Percentiles rank a stretch among this genome's conserved stretches.
phyloP scores from a whole-genome alignment of 2,113 vertebrate genomes.

The Podocnemis expansa region DNA sequence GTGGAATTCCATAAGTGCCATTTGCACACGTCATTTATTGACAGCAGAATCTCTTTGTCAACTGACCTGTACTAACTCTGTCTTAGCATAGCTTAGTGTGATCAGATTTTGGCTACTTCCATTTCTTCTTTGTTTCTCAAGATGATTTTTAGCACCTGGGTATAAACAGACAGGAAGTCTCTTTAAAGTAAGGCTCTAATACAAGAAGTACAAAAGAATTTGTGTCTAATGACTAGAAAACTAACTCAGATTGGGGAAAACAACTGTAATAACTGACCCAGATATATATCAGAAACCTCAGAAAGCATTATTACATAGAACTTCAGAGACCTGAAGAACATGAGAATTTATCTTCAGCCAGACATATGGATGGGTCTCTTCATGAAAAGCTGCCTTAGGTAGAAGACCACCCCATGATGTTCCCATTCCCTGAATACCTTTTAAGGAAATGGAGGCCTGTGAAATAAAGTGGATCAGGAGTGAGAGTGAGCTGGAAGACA shows the following conservation, averaged over 20 bases:
- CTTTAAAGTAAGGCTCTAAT: neutral
- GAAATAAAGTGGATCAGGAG: neutral
- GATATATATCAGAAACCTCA: constrained; percentile 51
- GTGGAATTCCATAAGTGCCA: neutral
- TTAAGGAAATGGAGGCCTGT: neutral
- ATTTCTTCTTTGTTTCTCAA: neutral
- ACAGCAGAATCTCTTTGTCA: neutral
- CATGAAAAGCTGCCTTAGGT: neutral
- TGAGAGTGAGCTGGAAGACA: neutral
- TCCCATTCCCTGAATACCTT: constrained; percentile 8
- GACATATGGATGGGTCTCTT: neutral
- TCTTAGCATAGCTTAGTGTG: neutral
- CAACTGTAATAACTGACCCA: constrained; percentile 45
- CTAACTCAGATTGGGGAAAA: constrained; percentile 20
- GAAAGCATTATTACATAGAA: constrained; percentile 38
- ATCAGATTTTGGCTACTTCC: neutral
- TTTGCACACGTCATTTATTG: neutral
- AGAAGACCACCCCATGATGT: neutral
- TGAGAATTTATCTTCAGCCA: constrained; percentile 27
- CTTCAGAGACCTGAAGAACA: constrained; percentile 38
- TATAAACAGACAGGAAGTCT: neutral
- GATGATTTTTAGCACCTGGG: neutral
- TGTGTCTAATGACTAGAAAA: constrained; percentile 14
- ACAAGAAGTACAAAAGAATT: neutral
- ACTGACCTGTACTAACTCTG: neutral